Percentiles rank a stretch among this genome's conserved stretches.
Evolutionary conservation across 2,888 invertebrate genomes (phyloP).

Genomic region (Chirona hameri): DNA sequence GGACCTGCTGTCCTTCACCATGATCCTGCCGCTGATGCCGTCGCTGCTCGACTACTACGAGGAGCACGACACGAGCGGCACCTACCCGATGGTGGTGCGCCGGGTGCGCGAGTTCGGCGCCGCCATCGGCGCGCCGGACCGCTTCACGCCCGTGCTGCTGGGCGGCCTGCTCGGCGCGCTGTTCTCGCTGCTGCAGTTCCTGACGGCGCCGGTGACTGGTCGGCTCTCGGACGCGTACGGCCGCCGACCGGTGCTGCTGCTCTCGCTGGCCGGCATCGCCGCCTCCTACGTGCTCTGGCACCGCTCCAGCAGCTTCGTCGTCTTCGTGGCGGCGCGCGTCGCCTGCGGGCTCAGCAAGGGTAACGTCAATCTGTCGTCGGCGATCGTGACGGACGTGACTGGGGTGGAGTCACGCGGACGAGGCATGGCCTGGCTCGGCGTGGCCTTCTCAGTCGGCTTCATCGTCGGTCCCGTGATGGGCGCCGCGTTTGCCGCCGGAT

Average conservation of each 20-base stretch:
- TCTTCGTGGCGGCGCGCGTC: conserved; percentile 88
- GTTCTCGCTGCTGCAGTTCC: conserved; percentile 92
- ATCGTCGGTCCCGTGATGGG: conserved; percentile 93
- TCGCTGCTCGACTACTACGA: conserved; percentile 86
- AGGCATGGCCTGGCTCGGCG: conserved; percentile 96
- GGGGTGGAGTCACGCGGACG: conserved; percentile 76
- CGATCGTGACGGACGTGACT: conserved; percentile 89
- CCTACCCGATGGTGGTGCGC: conserved; percentile 56
- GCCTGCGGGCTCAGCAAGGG: conserved; percentile 95
- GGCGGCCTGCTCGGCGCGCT: conserved; percentile 93
- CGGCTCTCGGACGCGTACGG: conserved; percentile 94
- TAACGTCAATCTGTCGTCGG: conserved; percentile 91
- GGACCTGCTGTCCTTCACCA: conserved; percentile 95
- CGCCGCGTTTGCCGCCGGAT: conserved; percentile 85
- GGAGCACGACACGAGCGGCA: conserved; percentile 61
- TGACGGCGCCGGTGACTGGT: conserved; percentile 90
- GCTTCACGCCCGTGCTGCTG: conserved; percentile 82
- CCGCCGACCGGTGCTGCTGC: conserved; percentile 70
- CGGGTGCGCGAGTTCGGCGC: conserved; percentile 35
- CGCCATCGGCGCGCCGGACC: conserved; percentile 70
- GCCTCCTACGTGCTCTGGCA: conserved; percentile 81
- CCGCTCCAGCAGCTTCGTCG: conserved; percentile 70
- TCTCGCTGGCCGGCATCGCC: conserved; percentile 72
- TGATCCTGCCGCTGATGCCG: conserved; percentile 92
- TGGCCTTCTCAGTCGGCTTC: conserved; percentile 97